Base-by-base conservation (phyloP, 2,113 vertebrate species). In the Phrynosoma platyrhinos region DNA sequence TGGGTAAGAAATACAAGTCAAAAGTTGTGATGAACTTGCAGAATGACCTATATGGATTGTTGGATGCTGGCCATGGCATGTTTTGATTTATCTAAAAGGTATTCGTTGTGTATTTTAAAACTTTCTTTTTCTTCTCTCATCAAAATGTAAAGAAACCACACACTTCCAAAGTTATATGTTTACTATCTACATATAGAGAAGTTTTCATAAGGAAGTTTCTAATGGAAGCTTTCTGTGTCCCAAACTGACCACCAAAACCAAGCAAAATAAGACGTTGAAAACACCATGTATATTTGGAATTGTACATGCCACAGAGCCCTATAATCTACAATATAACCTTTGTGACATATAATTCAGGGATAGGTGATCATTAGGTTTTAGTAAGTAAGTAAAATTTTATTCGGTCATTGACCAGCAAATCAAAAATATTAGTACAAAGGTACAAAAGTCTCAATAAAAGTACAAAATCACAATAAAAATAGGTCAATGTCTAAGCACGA, bases 221-320 rank as follows among this genome's bases (percentile, higher is more conserved):
- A 85, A 90, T 69, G 79, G 47, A 76, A 25, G 6, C 23, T 89
- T 90, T 84, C 89, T 71, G 71, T 81, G 30, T 64, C 86, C 14
- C 58, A 18, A 52, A 25, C 91, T 88, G 91, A 36, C 4, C 18
- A 58, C 20, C 76, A 71, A 85, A 89, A 66, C 64, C 87, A 87
- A 85, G 30, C 42, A 78, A 47, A 9, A 30, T 78, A 74, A 91
- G n/a, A 52, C 71, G 27, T 27, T 90, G 0, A 1, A 80, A 74
- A 81, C 79, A 21, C 77, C 0, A 0, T 1, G 2, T 1, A 0
- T 40, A 10, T 83, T 72, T 92, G 82, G 76, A 90, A 90, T 40
- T 0, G 0, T 74, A 27, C n/a, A 66, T 84, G 9, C 55, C 0
- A 0, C 42, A 88, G 27, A 53, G 4, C 21, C 12, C 53, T 42